Conservation (phyloP, 2,797 vertebrate genomes). For the Telmatherina bonti region DNA sequence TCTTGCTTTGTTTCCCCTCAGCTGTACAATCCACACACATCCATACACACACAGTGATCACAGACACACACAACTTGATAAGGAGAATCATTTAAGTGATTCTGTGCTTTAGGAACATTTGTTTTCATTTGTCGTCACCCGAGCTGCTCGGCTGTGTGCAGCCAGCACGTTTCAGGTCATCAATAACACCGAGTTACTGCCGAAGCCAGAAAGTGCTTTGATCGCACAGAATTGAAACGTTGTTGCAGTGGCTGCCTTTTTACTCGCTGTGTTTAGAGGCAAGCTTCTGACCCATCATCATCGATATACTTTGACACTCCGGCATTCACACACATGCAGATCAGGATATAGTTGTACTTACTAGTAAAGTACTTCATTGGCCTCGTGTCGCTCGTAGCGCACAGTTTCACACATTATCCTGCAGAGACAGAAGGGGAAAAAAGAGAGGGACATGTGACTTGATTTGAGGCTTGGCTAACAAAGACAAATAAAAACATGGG, state of each 20-base stretch:
- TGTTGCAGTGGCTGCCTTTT: not conserved
- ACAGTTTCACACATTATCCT: slow-evolving; percentile 99
- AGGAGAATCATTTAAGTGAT: not conserved
- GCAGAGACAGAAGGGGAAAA: slow-evolving; percentile 53
- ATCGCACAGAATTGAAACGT: slow-evolving; percentile 19
- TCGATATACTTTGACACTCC: slow-evolving; percentile 10
- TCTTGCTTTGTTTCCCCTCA: slow-evolving; percentile 5
- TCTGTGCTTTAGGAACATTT: slow-evolving; percentile 32
- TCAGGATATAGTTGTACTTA: slow-evolving; percentile 82
- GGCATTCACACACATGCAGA: not conserved
- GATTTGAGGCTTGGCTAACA: not conserved
- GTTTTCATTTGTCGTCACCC: slow-evolving; percentile 38
- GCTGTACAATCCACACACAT: not conserved
- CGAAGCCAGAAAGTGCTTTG: not conserved
- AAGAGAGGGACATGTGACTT: not conserved
- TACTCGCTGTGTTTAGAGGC: slow-evolving; percentile 8
- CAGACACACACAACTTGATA: slow-evolving; percentile 5
- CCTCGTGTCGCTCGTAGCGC: slow-evolving; percentile 96
- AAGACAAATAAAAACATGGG: not conserved
- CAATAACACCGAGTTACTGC: slow-evolving; percentile 26
- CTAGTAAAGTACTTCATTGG: slow-evolving; percentile 99
- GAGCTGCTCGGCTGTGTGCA: slow-evolving; percentile 1
- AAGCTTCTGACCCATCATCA: slow-evolving; percentile 9
- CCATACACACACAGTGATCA: not conserved
- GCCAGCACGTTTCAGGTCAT: slow-evolving; percentile 1